phyloP scores from a whole-genome alignment of 2,888 invertebrate genomes.

The Lampropteryx suffumata region DNA sequence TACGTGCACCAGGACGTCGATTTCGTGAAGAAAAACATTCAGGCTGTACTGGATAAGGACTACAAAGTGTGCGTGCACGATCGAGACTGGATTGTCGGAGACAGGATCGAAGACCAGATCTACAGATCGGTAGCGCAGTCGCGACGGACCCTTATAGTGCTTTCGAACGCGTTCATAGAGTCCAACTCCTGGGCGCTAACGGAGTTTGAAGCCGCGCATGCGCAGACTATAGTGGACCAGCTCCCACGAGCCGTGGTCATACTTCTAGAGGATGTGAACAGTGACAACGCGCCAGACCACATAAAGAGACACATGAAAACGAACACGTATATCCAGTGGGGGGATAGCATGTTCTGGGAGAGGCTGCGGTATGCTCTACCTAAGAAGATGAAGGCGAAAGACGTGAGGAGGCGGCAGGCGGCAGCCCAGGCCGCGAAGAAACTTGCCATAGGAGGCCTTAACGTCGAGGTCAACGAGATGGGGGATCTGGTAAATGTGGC shows the following conservation, averaged over 20 bases:
- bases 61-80: slow-evolving; percentile 87
- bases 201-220: slow-evolving; percentile 84
- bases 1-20: slow-evolving; percentile 89
- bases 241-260: slow-evolving; percentile 88
- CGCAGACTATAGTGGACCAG: slow-evolving; percentile 49
- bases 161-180: slow-evolving; percentile 41
- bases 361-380: slow-evolving; percentile 88
- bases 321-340: slow-evolving; percentile 92
- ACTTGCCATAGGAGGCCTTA: not conserved
- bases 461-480: not conserved
- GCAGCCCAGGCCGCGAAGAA: not conserved
- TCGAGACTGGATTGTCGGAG: slow-evolving; percentile 89
- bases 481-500: not conserved
- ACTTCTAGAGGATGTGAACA: slow-evolving; percentile 83
- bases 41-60: slow-evolving; percentile 84
- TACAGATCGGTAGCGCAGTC: slow-evolving; percentile 87
- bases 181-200: slow-evolving; percentile 84
- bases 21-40: slow-evolving; percentile 85
- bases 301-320: slow-evolving; percentile 86
- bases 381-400: not conserved
- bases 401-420: not conserved
- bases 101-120: slow-evolving; percentile 87
- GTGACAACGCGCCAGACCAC: slow-evolving; percentile 62
- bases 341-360: slow-evolving; percentile 91
- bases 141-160: slow-evolving; percentile 53